phyloP scores from a whole-genome alignment of 2,113 vertebrate genomes.

The Muntiacus reevesi region DNA sequence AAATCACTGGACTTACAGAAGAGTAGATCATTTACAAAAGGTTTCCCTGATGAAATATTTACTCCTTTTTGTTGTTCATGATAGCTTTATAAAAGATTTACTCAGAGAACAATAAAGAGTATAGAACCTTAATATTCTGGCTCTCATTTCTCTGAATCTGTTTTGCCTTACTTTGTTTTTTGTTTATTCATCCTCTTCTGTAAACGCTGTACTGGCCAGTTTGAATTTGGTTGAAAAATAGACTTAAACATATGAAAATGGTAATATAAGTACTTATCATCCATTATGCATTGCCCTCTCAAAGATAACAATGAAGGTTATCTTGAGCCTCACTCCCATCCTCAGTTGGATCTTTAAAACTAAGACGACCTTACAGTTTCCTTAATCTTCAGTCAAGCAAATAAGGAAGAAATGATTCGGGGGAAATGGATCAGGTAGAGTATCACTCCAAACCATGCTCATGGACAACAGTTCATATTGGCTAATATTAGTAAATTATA shows the following conservation, averaged over 20 bases:
- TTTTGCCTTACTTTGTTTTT: not conserved
- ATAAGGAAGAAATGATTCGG: not conserved
- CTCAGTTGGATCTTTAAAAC: not conserved
- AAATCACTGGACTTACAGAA: not conserved
- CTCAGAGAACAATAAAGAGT: not conserved
- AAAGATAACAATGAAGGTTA: not conserved
- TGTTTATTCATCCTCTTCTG: not conserved
- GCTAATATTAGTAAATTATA: conserved; percentile 6
- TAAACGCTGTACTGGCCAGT: not conserved
- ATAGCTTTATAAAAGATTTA: not conserved
- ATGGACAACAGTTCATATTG: not conserved
- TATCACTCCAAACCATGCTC: not conserved
- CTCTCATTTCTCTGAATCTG: not conserved
- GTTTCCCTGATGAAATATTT: not conserved
- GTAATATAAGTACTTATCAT: rapidly evolving
- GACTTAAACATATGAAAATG: not conserved
- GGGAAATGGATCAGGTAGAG: not conserved
- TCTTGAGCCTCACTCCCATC: not conserved
- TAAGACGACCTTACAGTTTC: not conserved
- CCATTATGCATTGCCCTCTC: rapidly evolving
- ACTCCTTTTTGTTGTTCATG: not conserved
- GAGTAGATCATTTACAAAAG: not conserved
- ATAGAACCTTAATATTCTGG: not conserved
- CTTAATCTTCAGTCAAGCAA: not conserved
- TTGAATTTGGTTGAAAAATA: not conserved